Evolutionary conservation across 2,888 invertebrate genomes (phyloP), one percentile per base, ranked within the genome.

Genomic region (Ischnura elegans): DNA sequence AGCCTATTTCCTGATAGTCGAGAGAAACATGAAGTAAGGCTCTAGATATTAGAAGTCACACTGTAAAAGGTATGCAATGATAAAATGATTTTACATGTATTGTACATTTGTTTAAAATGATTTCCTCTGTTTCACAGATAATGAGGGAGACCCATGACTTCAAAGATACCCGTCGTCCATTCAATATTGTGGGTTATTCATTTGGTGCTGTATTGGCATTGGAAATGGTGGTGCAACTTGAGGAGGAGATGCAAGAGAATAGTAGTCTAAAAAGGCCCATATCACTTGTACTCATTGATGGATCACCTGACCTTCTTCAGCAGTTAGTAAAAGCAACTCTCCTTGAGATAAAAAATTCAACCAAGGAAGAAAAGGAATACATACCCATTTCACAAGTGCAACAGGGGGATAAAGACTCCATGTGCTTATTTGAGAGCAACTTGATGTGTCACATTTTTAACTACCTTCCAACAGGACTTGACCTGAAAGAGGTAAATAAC

Each of bases 151-250:
- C 87, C 21, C 87, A 87, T 29, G 66, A 87, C 29, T 45, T 47
- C 13, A 55, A 29, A 66, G 94, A 96, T 21, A 94, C 95, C 3
- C 96, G 96, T 3, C 96, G 96, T 13, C 96, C 96, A n/a, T 99
- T 98, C 96, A 97, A 97, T 94, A 95, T 99, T 0, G 97, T 98
- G 25, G 99, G 98, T 2, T 99, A 99, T 96, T 99, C 99, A 25
- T 99, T 97, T 95, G 99, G 99, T 87, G 96, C 97, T 0, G 96
- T 98, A 43, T 96, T 99, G 42, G 97, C 98, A 0, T 96, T 99
- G 94, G 98, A 99, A 95, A 96, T 99, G 94, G 98, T 97, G 6
- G 96, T 97, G 16, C 96, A 97, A 95, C 96, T 99, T 66, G 98
- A 98, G 95, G 96, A 96, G 13, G 96, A 97, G 95, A 98, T 98